phyloP scores from a whole-genome alignment of 2,888 invertebrate genomes.

The Apamea anceps region DNA sequence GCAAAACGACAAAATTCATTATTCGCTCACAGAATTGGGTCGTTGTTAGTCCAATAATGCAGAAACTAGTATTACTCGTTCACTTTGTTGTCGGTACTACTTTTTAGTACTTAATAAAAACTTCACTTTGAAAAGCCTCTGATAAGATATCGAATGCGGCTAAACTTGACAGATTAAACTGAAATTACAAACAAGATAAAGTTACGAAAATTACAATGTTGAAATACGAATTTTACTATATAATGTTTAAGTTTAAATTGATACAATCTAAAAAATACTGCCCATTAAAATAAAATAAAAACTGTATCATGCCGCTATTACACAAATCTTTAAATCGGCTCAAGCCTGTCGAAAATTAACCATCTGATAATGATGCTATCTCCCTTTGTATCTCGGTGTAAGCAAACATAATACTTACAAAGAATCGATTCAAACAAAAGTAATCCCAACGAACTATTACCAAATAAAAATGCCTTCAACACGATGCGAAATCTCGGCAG shows the following conservation, averaged over 20 bases:
- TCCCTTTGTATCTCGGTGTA: background rate
- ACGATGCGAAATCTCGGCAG: conserved; percentile 52
- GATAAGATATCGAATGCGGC: conserved; percentile 41
- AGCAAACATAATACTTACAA: conserved; percentile 12
- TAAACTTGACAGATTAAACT: conserved; percentile 26
- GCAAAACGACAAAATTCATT: conserved; percentile 68
- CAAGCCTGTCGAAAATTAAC: background rate
- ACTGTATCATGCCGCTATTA: conserved; percentile 9
- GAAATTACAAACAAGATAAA: conserved; percentile 20
- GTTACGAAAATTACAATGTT: conserved; percentile 9
- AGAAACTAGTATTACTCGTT: conserved; percentile 73
- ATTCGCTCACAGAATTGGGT: conserved; percentile 70
- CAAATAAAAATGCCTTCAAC: conserved; percentile 44
- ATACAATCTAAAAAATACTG: conserved; percentile 15
- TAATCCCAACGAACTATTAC: conserved; percentile 34
- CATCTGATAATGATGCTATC: conserved; percentile 7
- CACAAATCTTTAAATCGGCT: background rate
- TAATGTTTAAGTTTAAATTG: background rate
- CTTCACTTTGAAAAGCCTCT: conserved; percentile 40
- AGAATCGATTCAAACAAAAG: conserved; percentile 27
- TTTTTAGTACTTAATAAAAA: conserved; percentile 52
- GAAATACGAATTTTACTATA: background rate
- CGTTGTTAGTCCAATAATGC: conserved; percentile 64
- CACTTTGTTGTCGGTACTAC: conserved; percentile 52
- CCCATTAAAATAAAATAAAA: conserved; percentile 7